Evolutionary conservation across 2,888 invertebrate genomes (phyloP).

Genomic region (Eurytoma adleriae): DNA sequence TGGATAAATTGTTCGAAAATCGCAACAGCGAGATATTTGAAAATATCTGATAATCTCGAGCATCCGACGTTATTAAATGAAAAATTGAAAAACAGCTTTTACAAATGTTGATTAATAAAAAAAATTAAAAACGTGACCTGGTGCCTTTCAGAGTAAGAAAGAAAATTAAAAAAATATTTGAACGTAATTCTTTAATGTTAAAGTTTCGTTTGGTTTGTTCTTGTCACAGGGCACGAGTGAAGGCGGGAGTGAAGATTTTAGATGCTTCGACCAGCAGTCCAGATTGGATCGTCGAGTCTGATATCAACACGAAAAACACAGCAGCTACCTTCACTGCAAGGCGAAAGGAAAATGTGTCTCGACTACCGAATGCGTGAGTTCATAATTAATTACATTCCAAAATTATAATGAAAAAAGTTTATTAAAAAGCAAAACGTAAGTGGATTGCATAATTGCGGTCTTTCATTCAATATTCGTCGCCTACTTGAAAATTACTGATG

Average conservation of each 20-base stretch:
- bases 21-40: too few species aligned
- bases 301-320: constrained; percentile 90
- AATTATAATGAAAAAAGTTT: background rate
- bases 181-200: background rate
- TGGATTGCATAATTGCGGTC: too few species aligned
- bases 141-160: background rate
- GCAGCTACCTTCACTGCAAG: constrained; percentile 93
- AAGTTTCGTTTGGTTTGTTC: background rate
- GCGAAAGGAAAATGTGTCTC: constrained; percentile 78
- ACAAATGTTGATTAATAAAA: too few species aligned
- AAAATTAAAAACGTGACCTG: too few species aligned
- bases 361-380: constrained; percentile 69
- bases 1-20: too few species aligned
- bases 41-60: too few species aligned
- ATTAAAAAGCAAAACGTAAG: background rate
- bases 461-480: too few species aligned
- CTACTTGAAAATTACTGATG: too few species aligned
- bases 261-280: constrained; percentile 87
- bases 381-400: background rate
- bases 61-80: too few species aligned
- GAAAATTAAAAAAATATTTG: background rate
- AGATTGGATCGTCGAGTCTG: constrained; percentile 93
- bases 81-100: too few species aligned
- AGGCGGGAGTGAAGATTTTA: constrained; percentile 90
- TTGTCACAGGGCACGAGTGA: constrained; percentile 87